A percentile compares a stretch with the other conserved stretches of the same genome.
phyloP scores from a whole-genome alignment of 2,888 invertebrate species.

The Belgica antarctica region DNA sequence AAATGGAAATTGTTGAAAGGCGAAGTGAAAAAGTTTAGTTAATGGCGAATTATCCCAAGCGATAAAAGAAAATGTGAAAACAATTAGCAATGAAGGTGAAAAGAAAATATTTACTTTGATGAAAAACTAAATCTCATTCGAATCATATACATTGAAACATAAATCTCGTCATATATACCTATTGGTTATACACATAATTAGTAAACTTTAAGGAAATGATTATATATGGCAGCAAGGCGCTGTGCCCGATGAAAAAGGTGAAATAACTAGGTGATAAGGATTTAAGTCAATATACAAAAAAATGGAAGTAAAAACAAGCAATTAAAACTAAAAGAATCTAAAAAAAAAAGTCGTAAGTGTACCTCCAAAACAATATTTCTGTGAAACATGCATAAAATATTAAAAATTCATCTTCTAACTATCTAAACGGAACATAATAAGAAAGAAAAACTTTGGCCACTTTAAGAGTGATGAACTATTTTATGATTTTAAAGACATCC shows the following conservation, averaged over 20 bases:
- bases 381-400: neutral
- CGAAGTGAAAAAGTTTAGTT: neutral
- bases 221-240: slow-evolving; percentile 20
- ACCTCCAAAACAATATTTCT: slow-evolving; percentile 34
- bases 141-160: slow-evolving; percentile 32
- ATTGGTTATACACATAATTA: slow-evolving; percentile 25
- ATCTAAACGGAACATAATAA: neutral
- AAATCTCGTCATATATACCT: slow-evolving; percentile 22
- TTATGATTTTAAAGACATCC: neutral
- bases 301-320: slow-evolving; percentile 32
- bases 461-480: neutral
- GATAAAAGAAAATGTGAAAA: too few species aligned
- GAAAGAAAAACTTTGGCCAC: slow-evolving; percentile 1
- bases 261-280: slow-evolving; percentile 37
- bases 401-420: slow-evolving; percentile 11
- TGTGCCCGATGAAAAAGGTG: neutral
- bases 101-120: neutral
- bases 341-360: slow-evolving; percentile 29
- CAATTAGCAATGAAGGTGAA: neutral
- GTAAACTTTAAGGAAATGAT: slow-evolving; percentile 13
- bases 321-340: slow-evolving; percentile 24
- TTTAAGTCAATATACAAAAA: slow-evolving; percentile 35
- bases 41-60: too few species aligned
- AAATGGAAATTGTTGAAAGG: neutral
- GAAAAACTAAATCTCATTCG: slow-evolving; percentile 7